Evolutionary conservation across 2,888 invertebrate genomes (phyloP), one percentile per base, ranked within the genome.

Genomic region (Cyaniris semiargus): DNA sequence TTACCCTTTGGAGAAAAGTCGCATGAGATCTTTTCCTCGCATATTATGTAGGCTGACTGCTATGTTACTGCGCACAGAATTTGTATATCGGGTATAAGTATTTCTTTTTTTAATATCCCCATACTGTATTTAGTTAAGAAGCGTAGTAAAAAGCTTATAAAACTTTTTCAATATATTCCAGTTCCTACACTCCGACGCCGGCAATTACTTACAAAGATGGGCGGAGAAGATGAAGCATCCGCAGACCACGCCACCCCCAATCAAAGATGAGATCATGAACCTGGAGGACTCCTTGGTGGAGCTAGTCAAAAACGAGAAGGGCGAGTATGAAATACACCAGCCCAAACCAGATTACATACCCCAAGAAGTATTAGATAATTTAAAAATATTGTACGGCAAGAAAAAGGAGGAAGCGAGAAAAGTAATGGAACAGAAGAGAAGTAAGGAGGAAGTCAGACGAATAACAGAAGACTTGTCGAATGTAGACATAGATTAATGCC

Each of bases 191-290:
- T 87, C 93, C 1, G 94, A 94, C 13, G 94, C 93, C 0, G 91
- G 94, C 0, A 90, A 94, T 58, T 96, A 95, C 90, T 88, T 96
- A 13, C 92, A 95, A 78, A 91, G 87, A 70, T 96, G 96, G 96
- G 95, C 95, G 0, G 90, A 95, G 78, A 94, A 94, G 80, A 94
- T 95, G 91, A 92, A 88, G 78, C 82, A 84, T 3, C 90, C 91
- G 0, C 83, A 82, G 6, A 80, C 78, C 3, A 82, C 84, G 7
- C 79, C 75, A 0, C 79, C 78, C 0, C 76, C 78, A 18, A 89
- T 87, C 0, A 78, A 70, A 0, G 89, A 89, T 0, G 91, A 91
- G 53, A 86, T 89, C 0, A 89, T 89, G 0, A 92, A 91, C 80
- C 78, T 92, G 10, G 92, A 94, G 79, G 93, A 93, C 23, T 91